Evolutionary conservation across 2,888 invertebrate species (phyloP).

Genomic region (Conistra vaccinii): DNA sequence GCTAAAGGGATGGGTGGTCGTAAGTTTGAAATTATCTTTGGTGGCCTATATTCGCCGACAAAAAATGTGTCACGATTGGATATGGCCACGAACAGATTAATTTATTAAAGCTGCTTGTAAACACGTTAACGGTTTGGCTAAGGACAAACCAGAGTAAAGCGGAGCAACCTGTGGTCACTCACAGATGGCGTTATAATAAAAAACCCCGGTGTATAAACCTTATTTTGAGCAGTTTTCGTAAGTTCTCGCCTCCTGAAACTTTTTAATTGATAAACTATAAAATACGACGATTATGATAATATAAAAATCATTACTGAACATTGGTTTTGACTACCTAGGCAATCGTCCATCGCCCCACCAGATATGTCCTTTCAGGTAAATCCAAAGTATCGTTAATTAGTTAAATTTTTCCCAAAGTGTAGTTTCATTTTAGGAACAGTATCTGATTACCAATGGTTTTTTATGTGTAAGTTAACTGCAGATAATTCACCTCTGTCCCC

Average conservation of each 20-base stretch:
- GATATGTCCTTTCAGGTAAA: not conserved
- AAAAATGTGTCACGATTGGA: not conserved
- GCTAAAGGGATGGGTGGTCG: not conserved
- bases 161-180: no score
- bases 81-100: not conserved
- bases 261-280: no score
- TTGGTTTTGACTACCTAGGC: no score
- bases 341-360: no score
- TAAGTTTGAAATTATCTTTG: not conserved
- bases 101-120: not conserved
- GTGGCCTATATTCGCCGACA: not conserved
- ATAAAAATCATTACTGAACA: no score
- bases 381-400: not conserved
- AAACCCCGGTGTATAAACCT: no score
- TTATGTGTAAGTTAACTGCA: not conserved
- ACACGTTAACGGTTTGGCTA: not conserved
- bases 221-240: no score
- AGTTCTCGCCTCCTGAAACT: no score
- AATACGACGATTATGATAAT: no score
- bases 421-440: not conserved
- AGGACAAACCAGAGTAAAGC: no score
- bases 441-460: not conserved
- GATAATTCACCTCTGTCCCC: not conserved
- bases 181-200: no score
- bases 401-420: not conserved